Conservation (phyloP, 2,113 vertebrate species). For the Marmota monax region DNA sequence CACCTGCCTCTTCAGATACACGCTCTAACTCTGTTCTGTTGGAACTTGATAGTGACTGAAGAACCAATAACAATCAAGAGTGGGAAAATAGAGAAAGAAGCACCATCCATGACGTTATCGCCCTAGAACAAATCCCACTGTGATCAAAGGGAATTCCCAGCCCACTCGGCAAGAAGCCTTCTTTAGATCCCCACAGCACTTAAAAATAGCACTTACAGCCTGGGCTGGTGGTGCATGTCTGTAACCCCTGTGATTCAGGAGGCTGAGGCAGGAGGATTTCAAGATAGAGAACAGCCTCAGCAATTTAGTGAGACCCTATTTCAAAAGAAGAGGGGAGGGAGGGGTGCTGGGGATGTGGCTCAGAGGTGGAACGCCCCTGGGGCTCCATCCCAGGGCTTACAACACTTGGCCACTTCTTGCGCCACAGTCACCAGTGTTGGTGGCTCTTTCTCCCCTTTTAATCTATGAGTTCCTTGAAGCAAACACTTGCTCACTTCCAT, state of each 20-base stretch:
- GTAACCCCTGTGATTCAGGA: background rate
- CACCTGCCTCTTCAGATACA: background rate
- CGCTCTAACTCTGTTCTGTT: background rate
- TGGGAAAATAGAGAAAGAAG: background rate
- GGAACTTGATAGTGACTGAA: background rate
- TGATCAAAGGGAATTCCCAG: background rate
- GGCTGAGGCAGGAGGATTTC: too few species aligned
- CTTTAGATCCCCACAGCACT: too few species aligned
- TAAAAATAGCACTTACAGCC: background rate
- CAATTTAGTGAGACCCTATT: background rate
- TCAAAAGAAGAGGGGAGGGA: background rate
- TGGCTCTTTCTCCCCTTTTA: background rate
- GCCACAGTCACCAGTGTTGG: fast-evolving
- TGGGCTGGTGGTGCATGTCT: background rate
- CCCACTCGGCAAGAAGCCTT: too few species aligned
- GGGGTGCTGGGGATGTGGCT: background rate
- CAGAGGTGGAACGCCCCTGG: background rate
- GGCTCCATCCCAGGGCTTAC: too few species aligned
- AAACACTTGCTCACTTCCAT: background rate
- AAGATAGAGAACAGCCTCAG: background rate
- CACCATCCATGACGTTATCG: fast-evolving
- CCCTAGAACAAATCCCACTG: background rate
- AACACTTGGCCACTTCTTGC: background rate
- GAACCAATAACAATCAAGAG: background rate
- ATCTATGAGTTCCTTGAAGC: background rate